Percentiles rank a stretch among this genome's conserved stretches.
Conservation (phyloP, 2,113 vertebrate genomes). For the Bolborhynchus lineola region DNA sequence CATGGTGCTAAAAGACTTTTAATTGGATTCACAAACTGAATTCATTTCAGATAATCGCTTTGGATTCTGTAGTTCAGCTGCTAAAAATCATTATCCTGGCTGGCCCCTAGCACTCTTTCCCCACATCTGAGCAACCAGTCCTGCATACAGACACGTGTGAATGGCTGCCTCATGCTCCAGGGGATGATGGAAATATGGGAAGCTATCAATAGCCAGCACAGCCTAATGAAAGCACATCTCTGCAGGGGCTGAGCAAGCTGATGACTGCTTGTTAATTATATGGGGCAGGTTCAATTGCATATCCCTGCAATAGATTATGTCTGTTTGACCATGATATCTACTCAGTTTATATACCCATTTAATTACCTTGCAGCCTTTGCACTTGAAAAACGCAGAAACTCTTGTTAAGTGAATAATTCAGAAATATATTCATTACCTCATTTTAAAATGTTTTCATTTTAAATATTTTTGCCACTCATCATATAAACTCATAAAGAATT, state of each 20-base stretch:
- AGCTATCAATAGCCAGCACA: conserved; percentile 32
- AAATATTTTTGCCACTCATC: background rate
- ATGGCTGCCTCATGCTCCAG: background rate
- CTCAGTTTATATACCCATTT: background rate
- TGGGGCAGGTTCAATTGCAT: conserved; percentile 29
- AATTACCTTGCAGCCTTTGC: background rate
- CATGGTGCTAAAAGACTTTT: background rate
- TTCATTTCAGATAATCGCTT: conserved; percentile 26
- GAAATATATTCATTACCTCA: background rate
- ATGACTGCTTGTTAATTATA: conserved; percentile 28
- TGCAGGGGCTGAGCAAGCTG: conserved; percentile 26
- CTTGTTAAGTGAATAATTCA: background rate
- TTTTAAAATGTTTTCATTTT: background rate
- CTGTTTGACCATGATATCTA: conserved; percentile 32
- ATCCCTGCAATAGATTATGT: background rate
- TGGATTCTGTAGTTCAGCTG: conserved; percentile 1
- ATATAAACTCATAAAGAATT: background rate
- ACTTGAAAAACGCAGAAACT: background rate
- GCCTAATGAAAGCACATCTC: conserved; percentile 28
- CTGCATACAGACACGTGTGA: background rate
- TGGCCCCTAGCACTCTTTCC: conserved; percentile 6
- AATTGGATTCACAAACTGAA: conserved; percentile 15
- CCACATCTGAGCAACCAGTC: background rate
- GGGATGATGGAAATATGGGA: background rate
- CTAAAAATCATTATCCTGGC: conserved; percentile 27